Percentiles rank a stretch among this genome's conserved stretches.
phyloP scores from a whole-genome alignment of 2,113 vertebrate genomes.

The Ophthalmolycus amberensis region DNA sequence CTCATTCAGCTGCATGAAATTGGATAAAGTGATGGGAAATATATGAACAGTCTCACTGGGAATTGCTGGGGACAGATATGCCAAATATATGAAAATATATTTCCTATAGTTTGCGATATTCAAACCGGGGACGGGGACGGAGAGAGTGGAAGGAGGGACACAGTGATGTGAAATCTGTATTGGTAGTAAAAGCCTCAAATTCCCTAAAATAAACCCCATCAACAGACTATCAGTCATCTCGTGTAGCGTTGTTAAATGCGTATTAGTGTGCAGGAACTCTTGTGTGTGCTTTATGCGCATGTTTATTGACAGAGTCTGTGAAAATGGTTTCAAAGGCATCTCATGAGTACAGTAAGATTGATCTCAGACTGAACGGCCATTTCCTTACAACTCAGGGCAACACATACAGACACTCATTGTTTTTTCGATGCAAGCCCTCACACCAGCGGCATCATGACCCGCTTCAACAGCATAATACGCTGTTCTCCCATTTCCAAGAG shows the following conservation, averaged over 20 bases:
- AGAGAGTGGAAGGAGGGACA: conserved; percentile 10
- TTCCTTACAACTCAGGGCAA: neutral
- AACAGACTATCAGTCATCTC: conserved; percentile 17
- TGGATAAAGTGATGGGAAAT: conserved; percentile 60
- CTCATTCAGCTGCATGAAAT: conserved; percentile 59
- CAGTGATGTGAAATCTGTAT: conserved; percentile 24
- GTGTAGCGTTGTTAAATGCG: neutral
- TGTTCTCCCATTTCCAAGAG: neutral
- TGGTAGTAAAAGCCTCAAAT: conserved; percentile 18
- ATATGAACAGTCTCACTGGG: conserved; percentile 38
- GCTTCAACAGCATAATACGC: no score
- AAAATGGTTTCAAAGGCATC: conserved; percentile 14
- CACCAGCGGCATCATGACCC: neutral
- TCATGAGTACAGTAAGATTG: conserved; percentile 33
- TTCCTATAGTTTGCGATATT: conserved; percentile 37
- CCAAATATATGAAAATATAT: conserved; percentile 49
- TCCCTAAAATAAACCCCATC: conserved; percentile 15
- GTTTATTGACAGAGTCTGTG: neutral
- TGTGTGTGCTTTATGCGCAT: neutral
- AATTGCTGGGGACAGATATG: conserved; percentile 39
- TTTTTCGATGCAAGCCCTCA: neutral
- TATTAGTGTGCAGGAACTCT: neutral
- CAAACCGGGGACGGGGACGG: neutral
- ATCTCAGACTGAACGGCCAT: conserved; percentile 9
- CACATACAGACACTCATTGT: neutral